Percentiles rank a stretch among this genome's conserved stretches.
These are phyloP conservation scores for Drosophila limbata DNA, from an alignment of 2,888 invertebrate species.

Conservation along the genomic window DNA sequence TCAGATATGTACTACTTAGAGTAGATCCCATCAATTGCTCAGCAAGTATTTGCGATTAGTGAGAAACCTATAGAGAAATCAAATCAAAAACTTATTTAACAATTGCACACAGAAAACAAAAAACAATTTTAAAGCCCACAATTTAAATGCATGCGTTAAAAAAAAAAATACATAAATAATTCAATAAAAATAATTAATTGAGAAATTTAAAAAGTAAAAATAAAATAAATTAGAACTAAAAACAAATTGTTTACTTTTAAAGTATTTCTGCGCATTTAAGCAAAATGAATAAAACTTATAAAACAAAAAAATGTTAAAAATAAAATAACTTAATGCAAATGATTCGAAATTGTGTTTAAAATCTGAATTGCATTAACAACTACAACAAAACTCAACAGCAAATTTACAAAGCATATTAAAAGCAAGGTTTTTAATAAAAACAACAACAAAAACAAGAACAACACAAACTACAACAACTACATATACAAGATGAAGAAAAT, in stretches of 20 bases:
- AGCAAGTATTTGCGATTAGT: conserved; percentile 43
- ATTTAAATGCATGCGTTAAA: conserved; percentile 63
- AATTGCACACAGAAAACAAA: conserved; percentile 46
- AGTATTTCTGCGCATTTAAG: conserved; percentile 79
- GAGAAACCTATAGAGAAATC: conserved; percentile 44
- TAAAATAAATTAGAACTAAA: conserved; percentile 43
- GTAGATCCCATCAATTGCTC: conserved; percentile 41
- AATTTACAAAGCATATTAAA: conserved; percentile 44
- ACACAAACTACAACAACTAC: conserved; percentile 31
- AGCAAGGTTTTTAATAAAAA: conserved; percentile 53
- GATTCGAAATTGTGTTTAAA: conserved; percentile 46
- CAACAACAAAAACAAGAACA: conserved; percentile 33
- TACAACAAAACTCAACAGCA: conserved; percentile 32
- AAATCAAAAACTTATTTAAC: conserved; percentile 52
- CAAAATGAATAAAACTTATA: conserved; percentile 48
- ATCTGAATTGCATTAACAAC: conserved; percentile 34
- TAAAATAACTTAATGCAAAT: conserved; percentile 34
- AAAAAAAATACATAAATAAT: conserved; percentile 54
- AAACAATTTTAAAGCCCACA: conserved; percentile 44
- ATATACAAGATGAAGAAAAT: conserved; percentile 30
- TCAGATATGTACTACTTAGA: conserved; percentile 22
- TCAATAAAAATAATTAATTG: conserved; percentile 58
- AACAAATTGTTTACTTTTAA: conserved; percentile 67
- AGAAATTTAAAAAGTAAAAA: conserved; percentile 40
- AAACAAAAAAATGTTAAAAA: conserved; percentile 31